Evolutionary conservation across 1,140 invertebrate genomes (phyloP).

Genomic region (Lysiphlebus fabarum): DNA sequence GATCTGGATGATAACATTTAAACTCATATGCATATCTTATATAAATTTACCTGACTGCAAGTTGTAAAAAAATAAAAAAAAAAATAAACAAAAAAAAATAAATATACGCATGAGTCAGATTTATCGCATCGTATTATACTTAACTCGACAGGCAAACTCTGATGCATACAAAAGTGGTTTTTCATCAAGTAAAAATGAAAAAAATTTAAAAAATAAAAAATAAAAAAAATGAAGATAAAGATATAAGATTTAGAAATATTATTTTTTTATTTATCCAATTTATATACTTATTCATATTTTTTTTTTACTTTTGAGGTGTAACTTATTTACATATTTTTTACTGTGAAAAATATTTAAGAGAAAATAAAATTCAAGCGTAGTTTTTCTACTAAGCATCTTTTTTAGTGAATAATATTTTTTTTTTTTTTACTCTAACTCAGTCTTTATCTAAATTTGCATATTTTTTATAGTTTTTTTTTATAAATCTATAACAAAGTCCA

Average conservation of each 20-base stretch:
- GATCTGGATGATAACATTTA: slow-evolving; percentile 9
- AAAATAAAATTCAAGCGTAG: too few species aligned
- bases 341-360: not conserved
- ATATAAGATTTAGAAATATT: too few species aligned
- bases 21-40: not conserved
- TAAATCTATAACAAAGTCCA: too few species aligned
- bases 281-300: too few species aligned
- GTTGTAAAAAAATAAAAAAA: not conserved
- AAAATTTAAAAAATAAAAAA: too few species aligned
- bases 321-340: slow-evolving; percentile 3
- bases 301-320: too few species aligned
- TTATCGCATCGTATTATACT: slow-evolving; percentile 3
- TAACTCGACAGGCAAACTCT: not conserved
- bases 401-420: not conserved
- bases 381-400: not conserved
- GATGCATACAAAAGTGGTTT: not conserved
- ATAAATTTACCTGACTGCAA: too few species aligned
- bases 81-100: too few species aligned
- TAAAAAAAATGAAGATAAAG: not conserved
- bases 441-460: not conserved
- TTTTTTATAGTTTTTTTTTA: too few species aligned
- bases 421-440: not conserved
- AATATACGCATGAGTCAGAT: slow-evolving; percentile 3
- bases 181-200: too few species aligned
- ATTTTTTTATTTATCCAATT: too few species aligned